A percentile compares a stretch with the other conserved stretches of the same genome.
Conservation (phyloP, 1,140 invertebrate species). For the Atta colombica region DNA sequence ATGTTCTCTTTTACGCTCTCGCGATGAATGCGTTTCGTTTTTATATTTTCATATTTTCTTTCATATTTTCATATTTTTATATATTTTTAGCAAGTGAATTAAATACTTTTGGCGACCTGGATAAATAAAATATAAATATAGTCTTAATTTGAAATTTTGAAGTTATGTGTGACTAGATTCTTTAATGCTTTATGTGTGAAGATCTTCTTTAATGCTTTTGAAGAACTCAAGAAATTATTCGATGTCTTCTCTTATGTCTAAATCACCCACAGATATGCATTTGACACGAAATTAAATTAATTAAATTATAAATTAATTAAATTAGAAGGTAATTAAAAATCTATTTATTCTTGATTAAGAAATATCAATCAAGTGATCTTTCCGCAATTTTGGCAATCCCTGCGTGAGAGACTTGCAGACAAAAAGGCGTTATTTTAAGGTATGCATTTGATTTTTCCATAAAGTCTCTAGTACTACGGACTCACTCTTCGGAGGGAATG, state of each 20-base stretch:
- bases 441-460: constrained; percentile 85
- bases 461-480: constrained; percentile 77
- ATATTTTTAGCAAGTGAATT: constrained; percentile 64
- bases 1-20: constrained; percentile 40
- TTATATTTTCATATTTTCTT: constrained; percentile 68
- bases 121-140: constrained; percentile 17
- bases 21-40: constrained; percentile 54
- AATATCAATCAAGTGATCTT: constrained; percentile 20
- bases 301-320: background rate
- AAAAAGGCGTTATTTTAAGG: constrained; percentile 73
- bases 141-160: background rate
- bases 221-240: background rate
- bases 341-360: background rate
- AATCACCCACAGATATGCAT: background rate
- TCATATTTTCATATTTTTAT: constrained; percentile 68
- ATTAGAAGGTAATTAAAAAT: background rate
- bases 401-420: constrained; percentile 20
- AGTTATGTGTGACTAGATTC: background rate
- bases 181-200: background rate
- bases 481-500: constrained; percentile 82
- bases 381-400: constrained; percentile 54
- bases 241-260: background rate
- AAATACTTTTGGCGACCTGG: background rate
- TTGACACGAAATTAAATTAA: background rate
- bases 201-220: background rate